These are phyloP conservation scores for Stomatorhinus walkeri DNA, from an alignment of 2,797 vertebrate species.

Conservation along the genomic window DNA sequence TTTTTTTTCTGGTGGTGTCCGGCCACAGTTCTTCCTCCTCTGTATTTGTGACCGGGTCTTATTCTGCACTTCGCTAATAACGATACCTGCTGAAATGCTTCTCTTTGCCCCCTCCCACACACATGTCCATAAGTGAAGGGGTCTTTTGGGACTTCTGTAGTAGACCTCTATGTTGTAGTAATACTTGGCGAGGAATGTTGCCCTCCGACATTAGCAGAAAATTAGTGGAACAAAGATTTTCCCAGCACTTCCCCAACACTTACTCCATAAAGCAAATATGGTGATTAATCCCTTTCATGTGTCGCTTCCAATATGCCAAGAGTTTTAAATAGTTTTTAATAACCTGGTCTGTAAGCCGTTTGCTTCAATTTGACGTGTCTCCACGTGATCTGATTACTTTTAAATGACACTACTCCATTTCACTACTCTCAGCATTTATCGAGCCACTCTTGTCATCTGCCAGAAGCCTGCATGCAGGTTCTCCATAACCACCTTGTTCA, in stretches of 20 bases:
- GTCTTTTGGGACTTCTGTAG: not conserved
- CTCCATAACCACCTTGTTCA: conserved; percentile 29
- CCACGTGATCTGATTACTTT: not conserved
- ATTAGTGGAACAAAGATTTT: not conserved
- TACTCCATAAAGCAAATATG: not conserved
- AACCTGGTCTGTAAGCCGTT: not conserved
- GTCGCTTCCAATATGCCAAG: not conserved
- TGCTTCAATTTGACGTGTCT: not conserved
- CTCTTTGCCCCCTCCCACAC: not conserved
- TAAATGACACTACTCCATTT: not conserved
- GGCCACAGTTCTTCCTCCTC: not conserved
- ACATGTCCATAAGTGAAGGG: not conserved
- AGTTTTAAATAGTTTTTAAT: not conserved
- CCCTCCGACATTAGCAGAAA: not conserved
- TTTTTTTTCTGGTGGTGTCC: conserved; percentile 2
- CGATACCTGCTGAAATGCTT: not conserved
- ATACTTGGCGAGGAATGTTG: not conserved
- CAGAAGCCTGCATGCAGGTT: not conserved
- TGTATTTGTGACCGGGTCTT: not conserved
- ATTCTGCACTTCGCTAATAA: not conserved
- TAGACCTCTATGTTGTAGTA: not conserved
- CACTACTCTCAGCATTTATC: not conserved
- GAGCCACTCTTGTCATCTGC: not conserved
- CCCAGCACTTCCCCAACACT: not conserved
- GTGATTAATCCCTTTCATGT: conserved; percentile 8